Conservation (phyloP, 2,888 invertebrate genomes). For the Phrixothrix hirtus region DNA sequence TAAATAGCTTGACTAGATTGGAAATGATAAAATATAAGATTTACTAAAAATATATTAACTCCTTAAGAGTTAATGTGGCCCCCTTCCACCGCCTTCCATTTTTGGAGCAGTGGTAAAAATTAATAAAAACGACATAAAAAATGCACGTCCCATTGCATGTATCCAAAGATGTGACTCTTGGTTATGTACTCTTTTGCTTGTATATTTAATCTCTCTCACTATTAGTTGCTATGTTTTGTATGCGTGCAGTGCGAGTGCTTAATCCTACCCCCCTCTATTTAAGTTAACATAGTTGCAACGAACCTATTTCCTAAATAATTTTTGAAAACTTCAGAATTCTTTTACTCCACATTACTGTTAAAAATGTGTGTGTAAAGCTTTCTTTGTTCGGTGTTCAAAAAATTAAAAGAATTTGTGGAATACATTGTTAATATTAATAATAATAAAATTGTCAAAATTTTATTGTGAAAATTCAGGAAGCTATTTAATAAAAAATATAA, state of each 20-base stretch:
- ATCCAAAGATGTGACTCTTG: conserved; percentile 19
- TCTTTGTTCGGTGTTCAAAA: conserved; percentile 2
- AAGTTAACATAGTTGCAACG: conserved; percentile 7
- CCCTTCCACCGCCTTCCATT: conserved; percentile 50
- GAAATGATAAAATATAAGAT: too few species aligned
- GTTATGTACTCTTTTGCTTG: conserved; percentile 24
- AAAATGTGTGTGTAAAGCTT: conserved; percentile 6
- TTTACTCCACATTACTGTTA: not conserved
- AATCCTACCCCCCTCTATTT: conserved; percentile 19
- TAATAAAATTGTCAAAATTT: conserved; percentile 3
- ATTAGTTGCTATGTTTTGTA: conserved; percentile 39
- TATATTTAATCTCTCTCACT: conserved; percentile 33
- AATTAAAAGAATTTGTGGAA: not conserved
- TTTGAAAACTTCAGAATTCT: conserved; percentile 2
- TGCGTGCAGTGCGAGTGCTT: conserved; percentile 37
- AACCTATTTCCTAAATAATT: conserved; percentile 13
- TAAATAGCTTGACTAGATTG: too few species aligned
- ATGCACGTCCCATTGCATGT: conserved; percentile 26
- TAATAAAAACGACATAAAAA: conserved; percentile 8
- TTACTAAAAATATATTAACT: too few species aligned
- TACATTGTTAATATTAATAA: not conserved
- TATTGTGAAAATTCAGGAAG: conserved; percentile 8
- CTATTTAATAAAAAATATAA: not conserved
- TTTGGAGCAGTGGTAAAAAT: conserved; percentile 51
- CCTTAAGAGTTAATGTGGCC: too few species aligned